phyloP scores from a whole-genome alignment of 2,888 invertebrate genomes.

The Marronus borbonicus region DNA sequence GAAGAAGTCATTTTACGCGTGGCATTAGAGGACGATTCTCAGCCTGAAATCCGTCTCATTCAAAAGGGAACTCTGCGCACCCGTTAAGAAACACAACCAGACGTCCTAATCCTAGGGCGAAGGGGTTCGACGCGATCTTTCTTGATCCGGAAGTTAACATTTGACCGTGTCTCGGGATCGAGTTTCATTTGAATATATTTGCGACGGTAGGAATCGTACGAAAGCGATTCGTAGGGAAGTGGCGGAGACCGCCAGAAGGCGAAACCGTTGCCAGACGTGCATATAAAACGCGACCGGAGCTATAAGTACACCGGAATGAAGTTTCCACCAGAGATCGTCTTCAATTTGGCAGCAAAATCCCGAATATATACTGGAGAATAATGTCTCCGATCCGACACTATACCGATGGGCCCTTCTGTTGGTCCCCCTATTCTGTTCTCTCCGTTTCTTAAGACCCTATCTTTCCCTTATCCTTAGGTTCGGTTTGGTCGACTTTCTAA shows the following conservation, averaged over 20 bases:
- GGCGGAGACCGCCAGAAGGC: constrained; percentile 50
- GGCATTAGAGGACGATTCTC: constrained; percentile 15
- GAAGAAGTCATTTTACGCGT: constrained; percentile 21
- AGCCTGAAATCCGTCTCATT: constrained; percentile 3
- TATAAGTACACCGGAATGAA: constrained; percentile 69
- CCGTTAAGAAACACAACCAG: constrained; percentile 49
- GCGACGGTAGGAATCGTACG: constrained; percentile 47
- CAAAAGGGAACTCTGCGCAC: constrained; percentile 1
- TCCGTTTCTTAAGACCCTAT: not conserved
- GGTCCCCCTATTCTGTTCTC: constrained; percentile 20
- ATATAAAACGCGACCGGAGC: constrained; percentile 67
- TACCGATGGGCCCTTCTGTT: not conserved
- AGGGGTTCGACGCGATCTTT: constrained; percentile 61
- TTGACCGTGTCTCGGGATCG: constrained; percentile 64
- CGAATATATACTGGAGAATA: constrained; percentile 61
- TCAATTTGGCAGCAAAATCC: constrained; percentile 71
- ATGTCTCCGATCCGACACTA: constrained; percentile 53
- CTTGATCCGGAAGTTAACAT: constrained; percentile 68
- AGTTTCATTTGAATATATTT: constrained; percentile 64
- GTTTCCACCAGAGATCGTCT: constrained; percentile 70
- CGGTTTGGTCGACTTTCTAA: constrained; percentile 40
- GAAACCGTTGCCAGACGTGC: constrained; percentile 67
- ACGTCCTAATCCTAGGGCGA: constrained; percentile 62
- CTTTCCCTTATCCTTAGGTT: constrained; percentile 9
- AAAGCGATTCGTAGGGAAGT: not conserved